Evolutionary conservation across 1,140 invertebrate species (phyloP).

Genomic region (Telenomus remus): DNA sequence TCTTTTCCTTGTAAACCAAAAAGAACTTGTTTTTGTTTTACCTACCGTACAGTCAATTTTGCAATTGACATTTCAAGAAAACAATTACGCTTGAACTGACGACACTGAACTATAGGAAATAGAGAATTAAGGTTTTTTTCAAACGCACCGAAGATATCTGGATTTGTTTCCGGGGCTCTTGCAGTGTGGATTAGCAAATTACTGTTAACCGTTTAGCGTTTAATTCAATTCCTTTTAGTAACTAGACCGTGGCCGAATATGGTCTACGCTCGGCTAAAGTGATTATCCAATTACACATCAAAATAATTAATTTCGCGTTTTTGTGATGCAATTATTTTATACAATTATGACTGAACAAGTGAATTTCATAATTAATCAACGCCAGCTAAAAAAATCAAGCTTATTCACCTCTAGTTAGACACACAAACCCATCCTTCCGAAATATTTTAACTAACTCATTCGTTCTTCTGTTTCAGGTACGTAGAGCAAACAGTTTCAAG

Average conservation of each 20-base stretch:
- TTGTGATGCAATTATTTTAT: not conserved
- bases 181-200: slow-evolving; percentile 22
- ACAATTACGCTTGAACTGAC: no score
- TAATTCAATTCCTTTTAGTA: slow-evolving; percentile 28
- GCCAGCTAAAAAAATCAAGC: no score
- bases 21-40: not conserved
- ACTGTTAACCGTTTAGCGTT: slow-evolving; percentile 22
- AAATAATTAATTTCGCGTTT: no score
- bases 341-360: slow-evolving; percentile 5
- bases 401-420: no score
- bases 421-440: not conserved
- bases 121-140: no score
- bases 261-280: slow-evolving; percentile 10
- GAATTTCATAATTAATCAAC: no score
- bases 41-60: not conserved
- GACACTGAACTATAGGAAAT: no score
- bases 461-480: slow-evolving; percentile 25
- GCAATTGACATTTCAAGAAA: no score
- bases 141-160: not conserved
- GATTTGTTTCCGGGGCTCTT: slow-evolving; percentile 17
- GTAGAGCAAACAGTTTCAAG: not conserved
- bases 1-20: no score
- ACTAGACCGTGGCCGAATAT: slow-evolving; percentile 30
- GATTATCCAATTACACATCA: slow-evolving; percentile 25
- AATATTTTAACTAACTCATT: not conserved